Evolutionary conservation across 2,888 invertebrate genomes (phyloP).

Genomic region (Stenolophus ochropezus): DNA sequence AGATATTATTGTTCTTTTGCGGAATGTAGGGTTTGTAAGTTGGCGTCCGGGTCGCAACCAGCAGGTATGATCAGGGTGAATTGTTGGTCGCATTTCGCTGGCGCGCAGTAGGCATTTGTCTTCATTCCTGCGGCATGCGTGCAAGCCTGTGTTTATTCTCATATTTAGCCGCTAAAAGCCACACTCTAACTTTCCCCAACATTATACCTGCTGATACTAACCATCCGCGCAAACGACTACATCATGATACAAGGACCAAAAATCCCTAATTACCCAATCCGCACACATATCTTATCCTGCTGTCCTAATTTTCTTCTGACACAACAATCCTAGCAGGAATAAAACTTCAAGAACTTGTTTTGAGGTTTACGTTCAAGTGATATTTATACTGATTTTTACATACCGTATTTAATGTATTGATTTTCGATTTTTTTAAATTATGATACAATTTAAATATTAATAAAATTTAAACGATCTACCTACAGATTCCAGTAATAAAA

Average conservation of each 20-base stretch:
- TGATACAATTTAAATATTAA: too few relatives aligned
- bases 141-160: slow-evolving; percentile 26
- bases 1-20: too few relatives aligned
- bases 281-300: too few relatives aligned
- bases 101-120: slow-evolving; percentile 4
- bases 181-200: background rate
- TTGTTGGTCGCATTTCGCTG: background rate
- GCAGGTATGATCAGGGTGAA: background rate
- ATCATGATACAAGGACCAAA: background rate
- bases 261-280: background rate
- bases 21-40: background rate
- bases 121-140: slow-evolving; percentile 19
- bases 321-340: too few relatives aligned
- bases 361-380: too few relatives aligned
- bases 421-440: too few relatives aligned
- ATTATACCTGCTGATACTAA: background rate
- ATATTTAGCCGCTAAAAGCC: slow-evolving; percentile 20
- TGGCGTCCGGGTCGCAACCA: background rate
- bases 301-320: too few relatives aligned
- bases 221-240: background rate
- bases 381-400: too few relatives aligned
- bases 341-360: too few relatives aligned
- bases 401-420: too few relatives aligned
- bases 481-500: too few relatives aligned
- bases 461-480: too few relatives aligned